Percentiles rank a stretch among this genome's conserved stretches.
phyloP scores from a whole-genome alignment of 2,888 invertebrate species.

The Dynastes hyllus region DNA sequence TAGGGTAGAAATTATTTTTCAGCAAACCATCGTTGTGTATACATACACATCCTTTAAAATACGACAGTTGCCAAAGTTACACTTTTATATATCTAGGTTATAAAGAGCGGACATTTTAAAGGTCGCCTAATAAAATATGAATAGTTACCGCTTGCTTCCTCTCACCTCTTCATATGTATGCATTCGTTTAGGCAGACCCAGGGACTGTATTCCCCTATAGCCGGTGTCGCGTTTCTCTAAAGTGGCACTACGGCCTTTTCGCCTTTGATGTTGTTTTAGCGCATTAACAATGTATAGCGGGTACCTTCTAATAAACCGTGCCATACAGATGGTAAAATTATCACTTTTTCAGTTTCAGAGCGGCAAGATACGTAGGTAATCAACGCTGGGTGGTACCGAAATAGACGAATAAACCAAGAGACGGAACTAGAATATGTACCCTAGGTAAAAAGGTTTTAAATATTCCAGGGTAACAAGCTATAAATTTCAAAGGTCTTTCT shows the following conservation, averaged over 20 bases:
- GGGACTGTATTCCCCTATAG: background rate
- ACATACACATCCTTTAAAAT: background rate
- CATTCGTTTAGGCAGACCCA: background rate
- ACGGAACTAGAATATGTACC: too few relatives aligned
- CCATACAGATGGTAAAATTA: too few relatives aligned
- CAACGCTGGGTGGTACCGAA: too few relatives aligned
- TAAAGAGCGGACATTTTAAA: constrained; percentile 38
- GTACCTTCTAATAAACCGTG: background rate
- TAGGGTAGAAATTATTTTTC: too few relatives aligned
- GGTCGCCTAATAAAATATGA: constrained; percentile 45
- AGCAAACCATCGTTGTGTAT: too few relatives aligned
- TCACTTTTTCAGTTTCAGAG: too few relatives aligned
- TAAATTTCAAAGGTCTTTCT: too few relatives aligned
- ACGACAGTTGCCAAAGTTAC: constrained; percentile 21
- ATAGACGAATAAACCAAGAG: too few relatives aligned
- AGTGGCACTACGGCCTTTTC: background rate
- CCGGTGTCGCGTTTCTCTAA: background rate
- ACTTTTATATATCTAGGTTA: constrained; percentile 28
- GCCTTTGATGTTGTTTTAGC: constrained; percentile 41
- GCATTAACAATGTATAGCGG: constrained; percentile 34
- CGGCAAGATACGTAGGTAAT: too few relatives aligned
- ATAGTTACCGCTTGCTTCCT: constrained; percentile 27
- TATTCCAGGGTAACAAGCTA: too few relatives aligned
- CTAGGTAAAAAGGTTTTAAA: too few relatives aligned
- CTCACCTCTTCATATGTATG: background rate